These are phyloP conservation scores for Drosophila nigromelanica DNA, from an alignment of 1,140 invertebrate species.

Conservation along the genomic window DNA sequence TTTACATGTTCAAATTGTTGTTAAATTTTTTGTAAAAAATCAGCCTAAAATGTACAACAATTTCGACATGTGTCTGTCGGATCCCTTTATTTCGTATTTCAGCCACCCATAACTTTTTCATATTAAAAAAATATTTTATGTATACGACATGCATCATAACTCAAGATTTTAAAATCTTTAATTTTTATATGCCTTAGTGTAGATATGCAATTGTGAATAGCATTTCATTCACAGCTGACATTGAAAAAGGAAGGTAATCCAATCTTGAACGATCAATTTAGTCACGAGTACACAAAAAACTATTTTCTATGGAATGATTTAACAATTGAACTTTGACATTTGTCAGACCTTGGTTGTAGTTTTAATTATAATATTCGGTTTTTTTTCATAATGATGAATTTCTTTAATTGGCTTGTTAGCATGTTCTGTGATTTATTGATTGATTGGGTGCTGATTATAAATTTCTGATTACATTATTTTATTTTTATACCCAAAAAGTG, in stretches of 20 bases:
- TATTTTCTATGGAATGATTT: neutral
- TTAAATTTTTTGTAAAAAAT: too few species aligned
- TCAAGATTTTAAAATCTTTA: too few species aligned
- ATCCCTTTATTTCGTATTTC: too few species aligned
- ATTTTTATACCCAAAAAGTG: too few species aligned
- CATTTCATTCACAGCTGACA: constrained; percentile 2
- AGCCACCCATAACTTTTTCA: too few species aligned
- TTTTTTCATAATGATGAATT: neutral
- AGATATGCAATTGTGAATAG: neutral
- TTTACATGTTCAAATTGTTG: too few species aligned
- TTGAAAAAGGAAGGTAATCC: constrained; percentile 15
- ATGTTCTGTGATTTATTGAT: constrained; percentile 1
- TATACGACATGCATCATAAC: too few species aligned
- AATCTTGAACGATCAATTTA: neutral
- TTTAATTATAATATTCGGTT: constrained; percentile 1
- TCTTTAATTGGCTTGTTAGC: constrained; percentile 1
- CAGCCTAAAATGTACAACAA: too few species aligned
- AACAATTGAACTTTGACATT: constrained; percentile 32
- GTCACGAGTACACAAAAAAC: constrained; percentile 1
- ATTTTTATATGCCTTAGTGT: too few species aligned
- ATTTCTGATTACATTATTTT: neutral
- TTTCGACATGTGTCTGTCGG: too few species aligned
- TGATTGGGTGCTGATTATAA: constrained; percentile 1
- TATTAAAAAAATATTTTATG: too few species aligned
- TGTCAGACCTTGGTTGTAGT: constrained; percentile 20